Conservation (phyloP, 1,140 invertebrate species). For the Galendromus occidentalis region DNA sequence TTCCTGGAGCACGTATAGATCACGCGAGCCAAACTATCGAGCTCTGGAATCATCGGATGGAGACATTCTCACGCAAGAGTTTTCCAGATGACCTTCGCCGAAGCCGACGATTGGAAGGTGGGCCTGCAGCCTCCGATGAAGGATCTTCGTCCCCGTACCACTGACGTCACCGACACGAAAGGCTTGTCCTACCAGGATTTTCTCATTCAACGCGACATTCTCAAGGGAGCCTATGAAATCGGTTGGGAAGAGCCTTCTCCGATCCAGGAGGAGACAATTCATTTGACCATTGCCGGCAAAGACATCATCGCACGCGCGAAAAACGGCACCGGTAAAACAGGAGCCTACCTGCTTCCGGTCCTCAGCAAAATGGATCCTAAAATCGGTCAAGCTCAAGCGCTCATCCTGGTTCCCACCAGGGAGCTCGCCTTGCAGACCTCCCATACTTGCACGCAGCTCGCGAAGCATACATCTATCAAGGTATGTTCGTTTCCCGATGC, state of each 20-base stretch:
- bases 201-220: constrained; percentile 81
- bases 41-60: too few relatives aligned
- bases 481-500: constrained; percentile 56
- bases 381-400: constrained; percentile 78
- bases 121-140: constrained; percentile 86
- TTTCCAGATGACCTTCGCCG: not conserved
- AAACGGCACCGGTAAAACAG: constrained; percentile 99
- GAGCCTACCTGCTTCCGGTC: constrained; percentile 95
- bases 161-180: constrained; percentile 96
- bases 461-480: constrained; percentile 82
- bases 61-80: too few relatives aligned
- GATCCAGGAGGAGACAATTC: constrained; percentile 97
- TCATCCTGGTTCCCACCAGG: constrained; percentile 95
- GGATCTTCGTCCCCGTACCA: constrained; percentile 84
- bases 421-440: constrained; percentile 97
- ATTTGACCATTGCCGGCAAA: constrained; percentile 86
- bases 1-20: too few relatives aligned
- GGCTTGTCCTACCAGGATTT: constrained; percentile 99
- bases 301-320: constrained; percentile 95
- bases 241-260: constrained; percentile 99
- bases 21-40: too few relatives aligned
- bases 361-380: constrained; percentile 77
- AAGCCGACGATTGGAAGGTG: constrained; percentile 51
- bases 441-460: constrained; percentile 95
- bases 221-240: constrained; percentile 99